Evolutionary conservation across 2,113 vertebrate species (phyloP).

Genomic region (Beaufortia kweichowensis): DNA sequence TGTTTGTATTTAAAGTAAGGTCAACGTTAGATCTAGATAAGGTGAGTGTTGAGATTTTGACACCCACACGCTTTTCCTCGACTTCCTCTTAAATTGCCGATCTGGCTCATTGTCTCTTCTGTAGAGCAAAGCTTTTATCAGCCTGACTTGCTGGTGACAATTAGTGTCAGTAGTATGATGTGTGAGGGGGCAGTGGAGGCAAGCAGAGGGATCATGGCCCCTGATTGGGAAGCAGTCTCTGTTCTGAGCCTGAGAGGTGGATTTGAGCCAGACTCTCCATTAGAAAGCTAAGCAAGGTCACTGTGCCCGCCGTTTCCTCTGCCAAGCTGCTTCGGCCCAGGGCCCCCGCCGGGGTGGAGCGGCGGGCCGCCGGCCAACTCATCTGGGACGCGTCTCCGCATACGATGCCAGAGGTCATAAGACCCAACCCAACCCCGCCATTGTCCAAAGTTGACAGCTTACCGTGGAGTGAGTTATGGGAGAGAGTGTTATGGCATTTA

Average conservation of each 20-base stretch:
- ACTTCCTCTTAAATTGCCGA: constrained; percentile 45
- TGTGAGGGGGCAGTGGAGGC: constrained; percentile 54
- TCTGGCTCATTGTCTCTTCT: constrained; percentile 47
- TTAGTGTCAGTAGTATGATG: constrained; percentile 70
- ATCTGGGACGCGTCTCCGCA: constrained; percentile 71
- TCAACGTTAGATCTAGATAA: neutral
- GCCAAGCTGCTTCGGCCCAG: constrained; percentile 66
- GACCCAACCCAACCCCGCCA: constrained; percentile 66
- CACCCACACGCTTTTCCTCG: neutral
- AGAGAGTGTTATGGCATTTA: constrained; percentile 15
- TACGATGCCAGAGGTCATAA: constrained; percentile 73
- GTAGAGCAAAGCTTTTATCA: constrained; percentile 60
- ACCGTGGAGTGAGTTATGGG: constrained; percentile 14
- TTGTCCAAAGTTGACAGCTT: constrained; percentile 57
- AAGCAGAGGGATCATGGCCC: constrained; percentile 64
- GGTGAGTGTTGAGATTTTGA: neutral
- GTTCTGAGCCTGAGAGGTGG: constrained; percentile 66
- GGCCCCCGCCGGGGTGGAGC: constrained; percentile 30
- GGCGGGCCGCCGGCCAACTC: constrained; percentile 60
- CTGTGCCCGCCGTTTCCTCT: constrained; percentile 57
- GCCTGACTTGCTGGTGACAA: constrained; percentile 63
- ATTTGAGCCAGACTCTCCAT: constrained; percentile 74
- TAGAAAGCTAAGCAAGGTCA: constrained; percentile 75
- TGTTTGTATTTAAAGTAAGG: neutral
- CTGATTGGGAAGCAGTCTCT: constrained; percentile 56